Evolutionary conservation across 2,113 vertebrate species (phyloP).

Genomic region (Mesoclemmys tuberculata): DNA sequence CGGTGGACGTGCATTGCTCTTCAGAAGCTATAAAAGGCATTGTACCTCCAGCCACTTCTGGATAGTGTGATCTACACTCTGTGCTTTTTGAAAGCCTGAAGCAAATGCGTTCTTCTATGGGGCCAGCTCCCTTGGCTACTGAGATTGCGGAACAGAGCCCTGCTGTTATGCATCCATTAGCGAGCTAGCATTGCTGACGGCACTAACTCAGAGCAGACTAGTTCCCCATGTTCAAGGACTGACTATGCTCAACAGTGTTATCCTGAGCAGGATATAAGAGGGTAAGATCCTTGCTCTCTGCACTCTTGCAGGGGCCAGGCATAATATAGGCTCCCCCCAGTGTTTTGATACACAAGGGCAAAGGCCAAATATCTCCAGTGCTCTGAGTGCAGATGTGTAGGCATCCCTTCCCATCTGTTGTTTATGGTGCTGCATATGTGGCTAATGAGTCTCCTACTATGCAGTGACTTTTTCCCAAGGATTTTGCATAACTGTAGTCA

Average conservation of each 20-base stretch:
- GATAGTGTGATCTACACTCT: background rate
- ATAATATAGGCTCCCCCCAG: background rate
- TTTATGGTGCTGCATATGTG: background rate
- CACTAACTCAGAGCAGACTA: background rate
- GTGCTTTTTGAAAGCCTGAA: background rate
- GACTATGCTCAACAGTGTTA: background rate
- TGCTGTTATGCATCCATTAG: background rate
- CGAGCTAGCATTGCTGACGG: background rate
- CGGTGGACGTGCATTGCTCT: background rate
- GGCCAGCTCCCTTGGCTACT: too few relatives aligned
- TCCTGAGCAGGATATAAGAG: background rate
- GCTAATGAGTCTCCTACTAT: background rate
- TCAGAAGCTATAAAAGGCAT: background rate
- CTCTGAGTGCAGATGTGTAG: background rate
- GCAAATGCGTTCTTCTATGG: background rate
- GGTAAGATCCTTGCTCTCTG: background rate
- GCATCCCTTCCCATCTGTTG: background rate
- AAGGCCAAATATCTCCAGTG: background rate
- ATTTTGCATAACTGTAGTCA: background rate
- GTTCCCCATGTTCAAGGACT: background rate
- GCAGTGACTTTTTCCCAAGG: background rate
- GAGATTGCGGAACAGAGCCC: rapidly evolving
- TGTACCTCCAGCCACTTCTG: background rate
- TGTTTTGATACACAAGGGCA: background rate
- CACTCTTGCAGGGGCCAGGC: background rate